These are phyloP conservation scores for Thecocarcelia acutangulata DNA, from an alignment of 2,888 invertebrate genomes.

Conservation along the genomic window DNA sequence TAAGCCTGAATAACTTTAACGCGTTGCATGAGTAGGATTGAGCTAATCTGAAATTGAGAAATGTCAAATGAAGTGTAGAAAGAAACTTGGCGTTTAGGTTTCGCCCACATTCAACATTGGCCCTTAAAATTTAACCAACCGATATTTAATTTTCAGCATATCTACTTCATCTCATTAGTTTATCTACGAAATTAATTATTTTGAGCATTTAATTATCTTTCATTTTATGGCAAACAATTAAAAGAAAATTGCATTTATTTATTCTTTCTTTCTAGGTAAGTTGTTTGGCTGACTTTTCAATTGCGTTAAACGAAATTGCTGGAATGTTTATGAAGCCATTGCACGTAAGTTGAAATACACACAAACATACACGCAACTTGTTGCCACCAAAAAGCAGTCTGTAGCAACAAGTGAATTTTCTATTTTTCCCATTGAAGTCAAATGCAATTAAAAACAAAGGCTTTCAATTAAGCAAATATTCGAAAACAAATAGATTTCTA, in stretches of 20 bases:
- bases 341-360: constrained; percentile 58
- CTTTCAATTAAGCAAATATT: constrained; percentile 44
- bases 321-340: constrained; percentile 56
- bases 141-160: too few species aligned
- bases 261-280: constrained; percentile 57
- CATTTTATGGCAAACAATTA: constrained; percentile 43
- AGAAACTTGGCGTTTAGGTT: too few species aligned
- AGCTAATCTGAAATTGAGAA: too few species aligned
- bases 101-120: too few species aligned
- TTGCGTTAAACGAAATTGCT: background rate
- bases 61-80: too few species aligned
- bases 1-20: too few species aligned
- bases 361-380: constrained; percentile 11
- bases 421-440: constrained; percentile 14
- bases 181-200: background rate
- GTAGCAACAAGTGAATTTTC: background rate
- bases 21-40: too few species aligned
- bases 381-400: constrained; percentile 1
- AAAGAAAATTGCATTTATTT: constrained; percentile 11
- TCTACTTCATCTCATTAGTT: background rate
- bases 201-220: background rate
- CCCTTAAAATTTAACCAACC: too few species aligned
- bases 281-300: background rate
- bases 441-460: constrained; percentile 36
- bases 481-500: constrained; percentile 41